Evolutionary conservation across 2,888 invertebrate genomes (phyloP), one percentile per base, ranked within the genome.

Genomic region (Psylliodes chrysocephalus): DNA sequence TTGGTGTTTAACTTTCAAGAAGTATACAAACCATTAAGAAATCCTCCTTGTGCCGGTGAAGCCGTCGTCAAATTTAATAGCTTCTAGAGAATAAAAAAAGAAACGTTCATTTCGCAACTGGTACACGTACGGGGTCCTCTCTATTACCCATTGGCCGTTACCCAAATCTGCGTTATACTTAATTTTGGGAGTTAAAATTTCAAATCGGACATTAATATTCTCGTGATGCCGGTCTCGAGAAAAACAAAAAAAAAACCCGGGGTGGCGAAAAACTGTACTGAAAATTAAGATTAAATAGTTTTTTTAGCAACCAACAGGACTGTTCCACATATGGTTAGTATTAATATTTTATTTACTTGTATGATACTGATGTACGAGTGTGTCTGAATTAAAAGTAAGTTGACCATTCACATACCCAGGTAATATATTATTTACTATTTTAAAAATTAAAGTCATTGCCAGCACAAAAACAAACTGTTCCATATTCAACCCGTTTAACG

Each of bases 171-270:
- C 40, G 49, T 49, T 25, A 59, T 51, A 59, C 59, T 59, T 59
- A 59, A 59, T 59, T 51, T 59, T 18, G n/a, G 28, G 25, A 59
- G 59, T 59, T 49, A 55, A 51, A 60, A 51, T 64, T 51, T 42
- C 25, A 51, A 64, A 64, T 56, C 46, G 38, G 46, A 56, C 55
- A 64, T 60, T 64, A 64, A 60, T 64, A 64, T 64, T 64, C 64
- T 22, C 25, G 5, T 30, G 49, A 8, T 56, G 60, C 40, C 40
- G 25, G 49, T 52, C 47, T 49, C 18, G 12, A 10, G 17, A 52
- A 60, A 60, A 60, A n/a, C n/a, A 22, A 3, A 18, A 12, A 44
- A 44, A 44, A n/a, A n/a, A n/a, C n/a, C n/a, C n/a, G n/a, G n/a
- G n/a, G n/a, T n/a, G n/a, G n/a, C n/a, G n/a, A n/a, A n/a, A n/a